Evolutionary conservation across 2,888 invertebrate genomes (phyloP).

Genomic region (Apamea crenata): DNA sequence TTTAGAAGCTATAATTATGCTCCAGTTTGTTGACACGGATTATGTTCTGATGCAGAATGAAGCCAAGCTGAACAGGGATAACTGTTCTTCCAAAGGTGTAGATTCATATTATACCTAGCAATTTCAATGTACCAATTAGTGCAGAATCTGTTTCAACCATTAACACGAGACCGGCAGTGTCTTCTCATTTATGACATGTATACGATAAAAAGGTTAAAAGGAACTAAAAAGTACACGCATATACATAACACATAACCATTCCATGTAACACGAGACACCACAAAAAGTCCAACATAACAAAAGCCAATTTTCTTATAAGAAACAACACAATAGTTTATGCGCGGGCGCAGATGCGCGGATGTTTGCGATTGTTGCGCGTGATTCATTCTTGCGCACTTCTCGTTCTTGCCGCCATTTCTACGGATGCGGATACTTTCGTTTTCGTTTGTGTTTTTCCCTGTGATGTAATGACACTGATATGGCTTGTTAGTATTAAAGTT

Average conservation of each 20-base stretch:
- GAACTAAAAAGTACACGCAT: constrained; percentile 38
- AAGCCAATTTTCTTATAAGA: constrained; percentile 64
- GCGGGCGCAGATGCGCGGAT: constrained; percentile 67
- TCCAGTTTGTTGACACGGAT: not conserved
- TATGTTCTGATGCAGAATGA: not conserved
- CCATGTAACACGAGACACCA: constrained; percentile 52
- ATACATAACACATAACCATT: constrained; percentile 51
- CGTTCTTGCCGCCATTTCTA: constrained; percentile 66
- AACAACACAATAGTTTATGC: constrained; percentile 64
- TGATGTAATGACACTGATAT: constrained; percentile 58
- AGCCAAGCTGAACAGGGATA: too few relatives aligned
- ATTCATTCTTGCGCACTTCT: constrained; percentile 69
- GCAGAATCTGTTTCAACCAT: constrained; percentile 8
- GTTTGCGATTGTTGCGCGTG: constrained; percentile 70
- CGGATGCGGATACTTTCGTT: constrained; percentile 72
- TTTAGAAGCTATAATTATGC: not conserved
- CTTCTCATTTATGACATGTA: constrained; percentile 1
- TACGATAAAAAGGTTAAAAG: constrained; percentile 33
- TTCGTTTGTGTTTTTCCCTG: constrained; percentile 62
- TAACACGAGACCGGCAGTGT: constrained; percentile 8
- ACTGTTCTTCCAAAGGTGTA: too few relatives aligned
- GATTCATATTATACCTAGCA: not conserved
- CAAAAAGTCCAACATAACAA: constrained; percentile 60
- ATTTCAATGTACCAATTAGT: not conserved
- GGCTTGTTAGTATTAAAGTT: constrained; percentile 45